These are phyloP conservation scores for Rhopalosiphum nymphaeae DNA, from an alignment of 2,888 invertebrate genomes.

Conservation along the genomic window DNA sequence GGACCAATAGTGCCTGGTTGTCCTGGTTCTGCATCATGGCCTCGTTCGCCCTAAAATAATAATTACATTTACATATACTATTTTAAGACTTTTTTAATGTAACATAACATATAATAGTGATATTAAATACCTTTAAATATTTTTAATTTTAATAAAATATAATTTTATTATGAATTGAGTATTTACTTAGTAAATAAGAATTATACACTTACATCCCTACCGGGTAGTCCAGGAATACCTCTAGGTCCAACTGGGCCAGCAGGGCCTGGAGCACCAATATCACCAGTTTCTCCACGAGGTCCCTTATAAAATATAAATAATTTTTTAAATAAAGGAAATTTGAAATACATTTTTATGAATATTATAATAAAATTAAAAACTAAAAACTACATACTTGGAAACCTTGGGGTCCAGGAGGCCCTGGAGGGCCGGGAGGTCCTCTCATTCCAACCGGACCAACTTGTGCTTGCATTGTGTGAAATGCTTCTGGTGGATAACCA, in stretches of 20 bases:
- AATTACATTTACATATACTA: background rate
- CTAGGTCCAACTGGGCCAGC: constrained; percentile 77
- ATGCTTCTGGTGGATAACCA: constrained; percentile 76
- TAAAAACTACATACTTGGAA: constrained; percentile 69
- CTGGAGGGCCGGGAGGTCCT: constrained; percentile 80
- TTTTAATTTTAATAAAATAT: background rate
- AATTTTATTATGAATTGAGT: background rate
- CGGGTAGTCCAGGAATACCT: constrained; percentile 79
- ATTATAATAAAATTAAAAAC: constrained; percentile 2
- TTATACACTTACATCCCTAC: constrained; percentile 78
- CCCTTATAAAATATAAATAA: constrained; percentile 72
- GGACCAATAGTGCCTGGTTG: constrained; percentile 80
- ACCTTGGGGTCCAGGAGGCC: constrained; percentile 81
- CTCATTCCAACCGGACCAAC: constrained; percentile 85
- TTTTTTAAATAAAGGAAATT: background rate
- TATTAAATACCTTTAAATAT: background rate
- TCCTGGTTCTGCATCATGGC: constrained; percentile 86
- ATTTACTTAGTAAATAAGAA: background rate
- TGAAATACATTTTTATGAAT: background rate
- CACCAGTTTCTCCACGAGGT: constrained; percentile 83
- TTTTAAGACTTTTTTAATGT: background rate
- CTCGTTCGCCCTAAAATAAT: constrained; percentile 77
- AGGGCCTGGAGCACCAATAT: constrained; percentile 72
- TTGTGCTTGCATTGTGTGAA: constrained; percentile 84
- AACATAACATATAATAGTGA: background rate